Evolutionary conservation across 2,797 vertebrate species (phyloP).

Genomic region (Gallinago nigripennis): DNA sequence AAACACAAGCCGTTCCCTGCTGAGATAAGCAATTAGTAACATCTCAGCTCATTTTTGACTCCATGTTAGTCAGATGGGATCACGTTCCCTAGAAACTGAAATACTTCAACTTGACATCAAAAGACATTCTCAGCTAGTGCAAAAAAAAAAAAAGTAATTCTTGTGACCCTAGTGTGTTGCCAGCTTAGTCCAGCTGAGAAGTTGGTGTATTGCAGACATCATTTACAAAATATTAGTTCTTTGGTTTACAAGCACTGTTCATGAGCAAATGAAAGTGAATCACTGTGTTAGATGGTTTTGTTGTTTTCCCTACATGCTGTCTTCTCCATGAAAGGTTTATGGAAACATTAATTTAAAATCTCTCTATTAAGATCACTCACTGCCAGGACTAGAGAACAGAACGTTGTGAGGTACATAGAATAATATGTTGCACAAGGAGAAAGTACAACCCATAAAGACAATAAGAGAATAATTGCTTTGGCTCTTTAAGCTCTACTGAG

Average conservation of each 20-base stretch:
- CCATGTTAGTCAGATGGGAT: background rate
- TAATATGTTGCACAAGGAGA: background rate
- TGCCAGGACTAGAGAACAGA: background rate
- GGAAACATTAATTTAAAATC: background rate
- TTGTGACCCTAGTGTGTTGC: background rate
- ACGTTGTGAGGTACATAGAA: background rate
- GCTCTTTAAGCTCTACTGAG: background rate
- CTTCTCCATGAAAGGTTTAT: background rate
- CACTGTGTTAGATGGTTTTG: background rate
- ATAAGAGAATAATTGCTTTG: background rate
- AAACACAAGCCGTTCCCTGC: background rate
- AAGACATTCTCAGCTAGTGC: background rate
- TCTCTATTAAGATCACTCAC: background rate
- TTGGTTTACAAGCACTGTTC: background rate
- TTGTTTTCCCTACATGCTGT: background rate
- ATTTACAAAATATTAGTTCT: background rate
- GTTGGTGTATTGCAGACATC: background rate
- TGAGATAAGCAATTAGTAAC: background rate
- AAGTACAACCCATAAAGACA: background rate
- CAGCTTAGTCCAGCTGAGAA: background rate
- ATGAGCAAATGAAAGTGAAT: background rate
- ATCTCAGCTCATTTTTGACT: background rate
- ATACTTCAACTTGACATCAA: background rate
- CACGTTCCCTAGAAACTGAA: background rate
- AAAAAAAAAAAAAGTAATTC: background rate